Percentiles rank a stretch among this genome's conserved stretches.
Evolutionary conservation across 1,140 invertebrate species (phyloP).

Genomic region (Scaptomyza montana): DNA sequence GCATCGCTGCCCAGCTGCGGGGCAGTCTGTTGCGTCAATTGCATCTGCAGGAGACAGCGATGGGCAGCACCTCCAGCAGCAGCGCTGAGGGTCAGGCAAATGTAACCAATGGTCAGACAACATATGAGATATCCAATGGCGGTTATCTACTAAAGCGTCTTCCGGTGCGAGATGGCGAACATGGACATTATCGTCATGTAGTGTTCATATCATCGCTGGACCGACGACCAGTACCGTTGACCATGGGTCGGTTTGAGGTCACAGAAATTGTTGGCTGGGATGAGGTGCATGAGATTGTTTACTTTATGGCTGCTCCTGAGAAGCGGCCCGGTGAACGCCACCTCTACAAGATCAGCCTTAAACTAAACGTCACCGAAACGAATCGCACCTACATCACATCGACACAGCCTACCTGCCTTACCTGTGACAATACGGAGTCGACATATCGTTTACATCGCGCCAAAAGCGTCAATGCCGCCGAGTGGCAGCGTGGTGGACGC

Average conservation of each 20-base stretch:
- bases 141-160: constrained; percentile 85
- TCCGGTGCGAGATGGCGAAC: constrained; percentile 86
- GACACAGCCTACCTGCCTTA: constrained; percentile 77
- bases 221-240: constrained; percentile 84
- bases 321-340: constrained; percentile 89
- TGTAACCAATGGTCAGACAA: constrained; percentile 69
- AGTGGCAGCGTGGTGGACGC: constrained; percentile 54
- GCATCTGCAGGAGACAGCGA: constrained; percentile 16
- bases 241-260: constrained; percentile 88
- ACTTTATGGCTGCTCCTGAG: constrained; percentile 89
- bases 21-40: constrained; percentile 26
- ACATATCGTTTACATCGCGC: constrained; percentile 68
- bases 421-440: constrained; percentile 77
- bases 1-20: constrained; percentile 52
- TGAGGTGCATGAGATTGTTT: constrained; percentile 86
- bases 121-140: constrained; percentile 76
- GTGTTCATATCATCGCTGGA: constrained; percentile 84
- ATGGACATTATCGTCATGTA: constrained; percentile 84
- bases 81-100: constrained; percentile 46
- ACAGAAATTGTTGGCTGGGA: constrained; percentile 88
- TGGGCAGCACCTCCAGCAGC: background rate
- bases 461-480: constrained; percentile 39
- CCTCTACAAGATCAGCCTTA: constrained; percentile 87
- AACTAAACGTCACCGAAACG: constrained; percentile 79
- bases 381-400: constrained; percentile 81